These are phyloP conservation scores for Drosophila subsilvestris DNA, from an alignment of 2,888 invertebrate species.

Conservation along the genomic window DNA sequence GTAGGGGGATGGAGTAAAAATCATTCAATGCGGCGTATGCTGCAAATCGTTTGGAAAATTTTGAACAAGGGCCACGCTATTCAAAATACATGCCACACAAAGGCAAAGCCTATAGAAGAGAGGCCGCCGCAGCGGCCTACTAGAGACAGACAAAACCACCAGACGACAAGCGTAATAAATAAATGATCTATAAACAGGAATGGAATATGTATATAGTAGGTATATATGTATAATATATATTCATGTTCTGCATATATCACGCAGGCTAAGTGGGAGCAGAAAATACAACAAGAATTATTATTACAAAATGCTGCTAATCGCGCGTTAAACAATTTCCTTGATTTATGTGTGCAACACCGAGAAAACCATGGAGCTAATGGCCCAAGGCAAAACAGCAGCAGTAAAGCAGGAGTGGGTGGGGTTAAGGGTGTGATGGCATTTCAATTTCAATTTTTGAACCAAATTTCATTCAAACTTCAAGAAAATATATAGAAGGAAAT, in stretches of 20 bases:
- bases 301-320: slow-evolving; percentile 77
- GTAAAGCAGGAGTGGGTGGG: background rate
- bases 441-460: background rate
- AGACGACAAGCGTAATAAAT: slow-evolving; percentile 54
- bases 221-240: slow-evolving; percentile 24
- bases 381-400: slow-evolving; percentile 25
- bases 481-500: background rate
- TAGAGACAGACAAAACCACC: slow-evolving; percentile 24
- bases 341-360: slow-evolving; percentile 58
- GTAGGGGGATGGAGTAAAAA: slow-evolving; percentile 38
- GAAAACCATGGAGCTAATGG: slow-evolving; percentile 49
- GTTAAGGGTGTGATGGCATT: background rate
- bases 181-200: slow-evolving; percentile 42
- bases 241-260: slow-evolving; percentile 46
- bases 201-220: slow-evolving; percentile 25
- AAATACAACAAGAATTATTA: slow-evolving; percentile 74
- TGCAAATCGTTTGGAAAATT: slow-evolving; percentile 77
- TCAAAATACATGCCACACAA: slow-evolving; percentile 46
- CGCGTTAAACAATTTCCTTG: slow-evolving; percentile 79
- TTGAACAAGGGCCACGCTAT: slow-evolving; percentile 47
- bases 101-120: slow-evolving; percentile 10
- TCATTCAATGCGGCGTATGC: slow-evolving; percentile 79
- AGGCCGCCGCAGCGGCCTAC: background rate
- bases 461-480: background rate
- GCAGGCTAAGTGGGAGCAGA: slow-evolving; percentile 28